Conservation (phyloP, 1,140 invertebrate genomes). For the fruit fly (Drosophila melanogaster) region Release_6_plus_ISO1_MT NT_033777.3:30740001-30740500, state of each 20-base stretch:
- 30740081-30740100: not conserved
- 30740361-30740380: slow-evolving; percentile 82
- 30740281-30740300: slow-evolving; percentile 55
- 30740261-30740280: slow-evolving; percentile 80
- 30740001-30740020: slow-evolving; percentile 63
- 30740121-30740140: too few species aligned
- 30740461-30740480: slow-evolving; percentile 81
- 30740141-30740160: slow-evolving; percentile 60
- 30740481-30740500: slow-evolving; percentile 47
- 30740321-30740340: slow-evolving; percentile 6
- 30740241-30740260: slow-evolving; percentile 74
- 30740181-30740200: slow-evolving; percentile 60
- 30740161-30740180: slow-evolving; percentile 73
- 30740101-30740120: slow-evolving; percentile 1
- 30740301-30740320: slow-evolving; percentile 27
- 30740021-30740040: slow-evolving; percentile 79
- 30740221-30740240: slow-evolving; percentile 83
- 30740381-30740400: slow-evolving; percentile 83
- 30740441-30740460: slow-evolving; percentile 45
- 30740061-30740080: slow-evolving; percentile 1
- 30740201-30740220: slow-evolving; percentile 83
- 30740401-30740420: slow-evolving; percentile 30
- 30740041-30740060: slow-evolving; percentile 70
- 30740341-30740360: slow-evolving; percentile 53
- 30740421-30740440: slow-evolving; percentile 25